Evolutionary conservation across 2,113 vertebrate species (phyloP), one percentile per base, ranked within the genome.

Genomic region (Ictalurus furcatus): DNA sequence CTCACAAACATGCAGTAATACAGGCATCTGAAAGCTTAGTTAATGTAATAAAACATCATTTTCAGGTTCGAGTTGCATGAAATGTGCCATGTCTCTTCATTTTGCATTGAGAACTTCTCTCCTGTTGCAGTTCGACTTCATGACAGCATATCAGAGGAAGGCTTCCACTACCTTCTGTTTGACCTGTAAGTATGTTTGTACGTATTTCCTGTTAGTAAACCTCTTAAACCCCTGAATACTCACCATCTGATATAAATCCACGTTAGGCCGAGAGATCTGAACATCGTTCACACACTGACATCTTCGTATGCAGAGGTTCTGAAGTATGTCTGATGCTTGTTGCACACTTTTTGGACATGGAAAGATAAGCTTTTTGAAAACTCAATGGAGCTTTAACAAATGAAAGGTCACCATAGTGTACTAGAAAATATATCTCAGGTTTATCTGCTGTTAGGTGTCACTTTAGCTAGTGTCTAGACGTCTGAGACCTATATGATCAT

Each of bases 61-160:
- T 16, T 73, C 30, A 73, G 69, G 30, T 37, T 37, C 7, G 16
- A 73, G 17, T 44, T 84, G 80, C 34, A 59, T 85, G n/a, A 86
- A 88, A 58, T 86, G 30, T 48, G 61, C 30, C 19, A 16, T 73
- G 14, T 6, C 44, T 48, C 1, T 54, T 28, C 73, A 48, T 80
- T 54, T 56, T 79, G 34, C 34, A 78, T 83, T 85, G 34, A 84
- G 74, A 78, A 40, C 19, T 28, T 52, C 28, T 40, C 19, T 87
- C 23, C 21, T 85, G 19, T 88, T 89, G 78, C 80, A 92, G 91
- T 92, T 85, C 91, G 91, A 21, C 91, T 92, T 48, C 91, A 92
- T 88, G 91, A 92, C 89, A 92, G 91, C 90, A 92, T 92, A 90
- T 90, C 91, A 92, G 91, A 92, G 86, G 91, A 92, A 89, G 84